phyloP scores from a whole-genome alignment of 2,888 invertebrate genomes.

The Apotomis capreana region DNA sequence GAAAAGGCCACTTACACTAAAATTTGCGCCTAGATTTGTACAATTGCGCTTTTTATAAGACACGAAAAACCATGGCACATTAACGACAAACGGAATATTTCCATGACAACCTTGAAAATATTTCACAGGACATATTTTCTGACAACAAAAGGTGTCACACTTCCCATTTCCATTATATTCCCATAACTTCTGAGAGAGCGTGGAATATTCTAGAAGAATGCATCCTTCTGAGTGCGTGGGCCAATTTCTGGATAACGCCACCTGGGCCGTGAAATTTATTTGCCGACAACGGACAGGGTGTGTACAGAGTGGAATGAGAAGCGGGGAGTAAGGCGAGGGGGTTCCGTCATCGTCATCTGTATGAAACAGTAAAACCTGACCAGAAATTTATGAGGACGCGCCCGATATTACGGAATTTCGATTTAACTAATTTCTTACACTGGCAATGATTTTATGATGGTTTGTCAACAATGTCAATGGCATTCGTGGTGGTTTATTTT shows the following conservation, averaged over 20 bases:
- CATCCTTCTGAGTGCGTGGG: constrained; percentile 48
- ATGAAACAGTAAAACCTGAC: too few relatives aligned
- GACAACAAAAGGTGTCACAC: neutral
- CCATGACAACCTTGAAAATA: neutral
- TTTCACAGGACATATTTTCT: neutral
- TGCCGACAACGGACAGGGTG: constrained; percentile 27
- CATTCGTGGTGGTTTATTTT: too few relatives aligned
- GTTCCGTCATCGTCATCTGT: neutral
- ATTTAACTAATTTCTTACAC: too few relatives aligned
- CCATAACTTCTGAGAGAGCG: constrained; percentile 23
- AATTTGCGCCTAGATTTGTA: too few relatives aligned
- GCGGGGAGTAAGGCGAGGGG: neutral
- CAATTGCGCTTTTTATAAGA: too few relatives aligned
- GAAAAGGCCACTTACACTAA: too few relatives aligned
- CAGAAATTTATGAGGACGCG: too few relatives aligned
- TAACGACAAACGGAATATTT: too few relatives aligned
- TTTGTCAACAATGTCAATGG: too few relatives aligned
- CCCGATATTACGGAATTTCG: too few relatives aligned
- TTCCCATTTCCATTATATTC: constrained; percentile 1
- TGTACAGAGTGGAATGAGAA: neutral
- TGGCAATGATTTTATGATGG: too few relatives aligned
- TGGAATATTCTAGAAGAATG: constrained; percentile 44
- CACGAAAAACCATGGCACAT: too few relatives aligned
- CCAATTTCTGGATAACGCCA: constrained; percentile 53
- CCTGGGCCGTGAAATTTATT: constrained; percentile 50